Percentiles rank a stretch among this genome's conserved stretches.
Evolutionary conservation across 1,140 invertebrate species (phyloP).

Genomic region (Rhagoletis zephyria): DNA sequence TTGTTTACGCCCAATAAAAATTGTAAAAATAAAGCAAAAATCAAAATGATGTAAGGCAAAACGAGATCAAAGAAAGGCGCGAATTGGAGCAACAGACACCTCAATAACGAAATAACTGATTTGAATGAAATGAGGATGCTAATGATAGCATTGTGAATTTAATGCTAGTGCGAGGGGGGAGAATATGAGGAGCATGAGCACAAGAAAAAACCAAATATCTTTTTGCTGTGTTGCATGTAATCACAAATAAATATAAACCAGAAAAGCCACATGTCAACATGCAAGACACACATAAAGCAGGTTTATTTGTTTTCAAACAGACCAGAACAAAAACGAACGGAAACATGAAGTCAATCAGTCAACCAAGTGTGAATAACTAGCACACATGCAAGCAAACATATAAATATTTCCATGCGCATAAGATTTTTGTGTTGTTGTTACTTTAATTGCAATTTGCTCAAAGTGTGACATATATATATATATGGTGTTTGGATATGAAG

Average conservation of each 20-base stretch:
- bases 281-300: neutral
- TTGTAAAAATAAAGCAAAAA: neutral
- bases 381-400: no score
- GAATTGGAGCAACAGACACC: neutral
- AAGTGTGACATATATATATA: no score
- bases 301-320: no score
- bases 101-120: neutral
- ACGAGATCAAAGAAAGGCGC: neutral
- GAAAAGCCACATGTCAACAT: neutral
- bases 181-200: no score
- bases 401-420: neutral
- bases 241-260: neutral
- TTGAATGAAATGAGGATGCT: neutral
- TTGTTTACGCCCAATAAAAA: neutral
- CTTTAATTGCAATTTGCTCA: no score
- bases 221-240: neutral
- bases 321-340: no score
- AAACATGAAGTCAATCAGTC: no score
- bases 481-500: neutral
- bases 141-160: neutral
- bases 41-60: neutral
- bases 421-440: neutral
- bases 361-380: no score
- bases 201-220: no score
- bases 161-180: neutral